Conservation (phyloP, 2,888 invertebrate species). For the Diarsia rubi region DNA sequence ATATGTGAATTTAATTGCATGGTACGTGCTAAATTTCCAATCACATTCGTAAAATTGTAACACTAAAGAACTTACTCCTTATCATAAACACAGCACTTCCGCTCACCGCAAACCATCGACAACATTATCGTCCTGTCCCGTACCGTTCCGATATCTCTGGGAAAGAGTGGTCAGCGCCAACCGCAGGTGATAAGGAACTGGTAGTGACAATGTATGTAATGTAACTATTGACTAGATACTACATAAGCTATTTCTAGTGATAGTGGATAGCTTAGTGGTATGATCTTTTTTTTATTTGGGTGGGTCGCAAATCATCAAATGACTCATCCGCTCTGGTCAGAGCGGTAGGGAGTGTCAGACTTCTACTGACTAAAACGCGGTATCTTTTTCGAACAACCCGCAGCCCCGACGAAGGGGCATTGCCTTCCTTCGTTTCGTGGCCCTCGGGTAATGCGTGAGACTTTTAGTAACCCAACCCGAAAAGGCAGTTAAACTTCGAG, state of each 20-base stretch:
- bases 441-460: neutral
- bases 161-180: conserved; percentile 34
- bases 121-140: conserved; percentile 24
- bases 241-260: neutral
- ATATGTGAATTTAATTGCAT: neutral
- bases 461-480: too few species aligned
- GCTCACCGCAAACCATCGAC: conserved; percentile 38
- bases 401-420: too few species aligned
- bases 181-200: conserved; percentile 52
- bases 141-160: conserved; percentile 21
- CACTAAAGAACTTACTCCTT: neutral
- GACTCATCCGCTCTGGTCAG: too few species aligned
- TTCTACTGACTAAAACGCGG: too few species aligned
- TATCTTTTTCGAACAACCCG: too few species aligned
- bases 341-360: too few species aligned
- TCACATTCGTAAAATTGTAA: neutral
- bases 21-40: neutral
- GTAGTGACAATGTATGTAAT: conserved; percentile 30
- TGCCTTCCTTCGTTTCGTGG: neutral
- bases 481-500: too few species aligned
- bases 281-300: too few species aligned
- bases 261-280: too few species aligned
- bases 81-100: conserved; percentile 38
- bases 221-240: neutral
- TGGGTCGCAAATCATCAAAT: too few species aligned